Conservation (phyloP, 1,140 invertebrate genomes). For the Sycobia sp. region DNA sequence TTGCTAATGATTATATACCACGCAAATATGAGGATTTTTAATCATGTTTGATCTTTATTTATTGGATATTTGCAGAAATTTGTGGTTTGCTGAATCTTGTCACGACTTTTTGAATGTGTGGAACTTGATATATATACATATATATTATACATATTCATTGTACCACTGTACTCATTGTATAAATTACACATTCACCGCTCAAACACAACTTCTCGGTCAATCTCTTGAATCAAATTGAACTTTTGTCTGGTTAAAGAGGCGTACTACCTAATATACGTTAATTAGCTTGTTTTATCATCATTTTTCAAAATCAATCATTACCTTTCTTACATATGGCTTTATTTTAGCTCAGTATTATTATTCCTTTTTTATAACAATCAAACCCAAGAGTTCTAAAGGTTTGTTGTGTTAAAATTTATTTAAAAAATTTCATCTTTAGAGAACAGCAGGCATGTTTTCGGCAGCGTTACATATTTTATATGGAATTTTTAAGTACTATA, state of each 20-base stretch:
- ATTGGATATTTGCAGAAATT: constrained; percentile 62
- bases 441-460: no score
- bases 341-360: constrained; percentile 51
- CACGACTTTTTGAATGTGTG: constrained; percentile 62
- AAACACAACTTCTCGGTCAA: constrained; percentile 49
- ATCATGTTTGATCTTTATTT: constrained; percentile 61
- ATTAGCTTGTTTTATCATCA: constrained; percentile 52
- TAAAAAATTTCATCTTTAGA: no score
- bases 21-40: constrained; percentile 57
- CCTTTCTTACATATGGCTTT: constrained; percentile 48
- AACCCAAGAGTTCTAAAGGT: constrained; percentile 44
- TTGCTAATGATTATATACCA: constrained; percentile 49
- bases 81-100: constrained; percentile 64
- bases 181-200: constrained; percentile 62
- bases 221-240: constrained; percentile 42
- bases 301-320: constrained; percentile 43
- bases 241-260: constrained; percentile 41
- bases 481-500: no score
- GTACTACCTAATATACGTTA: constrained; percentile 47
- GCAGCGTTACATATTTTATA: no score
- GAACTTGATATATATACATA: constrained; percentile 47
- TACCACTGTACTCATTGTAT: constrained; percentile 63
- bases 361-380: constrained; percentile 40
- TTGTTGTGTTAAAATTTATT: no score
- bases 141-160: constrained; percentile 48